Percentiles rank a stretch among this genome's conserved stretches.
These are phyloP conservation scores for human DNA, from an alignment of 2,113 vertebrate genomes.

Conservation along the genomic window DNA sequence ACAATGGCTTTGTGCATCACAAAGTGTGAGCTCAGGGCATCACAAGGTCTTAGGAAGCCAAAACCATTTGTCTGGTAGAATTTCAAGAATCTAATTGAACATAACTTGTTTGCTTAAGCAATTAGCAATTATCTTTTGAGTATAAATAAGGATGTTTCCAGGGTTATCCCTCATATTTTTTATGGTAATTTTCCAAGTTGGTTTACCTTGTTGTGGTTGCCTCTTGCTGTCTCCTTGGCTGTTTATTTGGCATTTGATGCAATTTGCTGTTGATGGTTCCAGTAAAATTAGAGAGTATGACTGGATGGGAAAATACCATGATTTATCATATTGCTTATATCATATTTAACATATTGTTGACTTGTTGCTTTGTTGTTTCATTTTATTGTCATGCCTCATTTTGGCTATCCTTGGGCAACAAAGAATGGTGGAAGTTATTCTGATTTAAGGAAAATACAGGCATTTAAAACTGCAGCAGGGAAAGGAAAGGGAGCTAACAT, in stretches of 20 bases:
- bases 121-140: slow-evolving; percentile 18
- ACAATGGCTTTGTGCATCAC: slow-evolving; percentile 12
- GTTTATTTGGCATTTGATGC: slow-evolving; percentile 32
- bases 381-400: neutral
- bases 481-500: neutral
- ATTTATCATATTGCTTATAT: neutral
- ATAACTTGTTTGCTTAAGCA: slow-evolving; percentile 32
- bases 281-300: neutral
- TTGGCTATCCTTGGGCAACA: neutral
- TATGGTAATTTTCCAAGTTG: neutral
- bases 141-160: slow-evolving; percentile 11
- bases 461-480: neutral
- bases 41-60: slow-evolving; percentile 45
- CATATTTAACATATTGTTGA: neutral
- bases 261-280: neutral
- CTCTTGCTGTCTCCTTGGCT: slow-evolving; percentile 3
- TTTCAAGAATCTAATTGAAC: slow-evolving; percentile 22
- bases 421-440: neutral
- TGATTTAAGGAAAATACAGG: slow-evolving; percentile 13
- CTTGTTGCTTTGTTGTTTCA: slow-evolving; percentile 36
- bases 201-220: neutral
- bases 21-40: slow-evolving; percentile 48
- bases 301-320: neutral
- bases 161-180: neutral
- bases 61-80: slow-evolving; percentile 60